Percentiles rank a stretch among this genome's conserved stretches.
phyloP scores from a whole-genome alignment of 1,140 invertebrate species.

The Drosophila sp. region DNA sequence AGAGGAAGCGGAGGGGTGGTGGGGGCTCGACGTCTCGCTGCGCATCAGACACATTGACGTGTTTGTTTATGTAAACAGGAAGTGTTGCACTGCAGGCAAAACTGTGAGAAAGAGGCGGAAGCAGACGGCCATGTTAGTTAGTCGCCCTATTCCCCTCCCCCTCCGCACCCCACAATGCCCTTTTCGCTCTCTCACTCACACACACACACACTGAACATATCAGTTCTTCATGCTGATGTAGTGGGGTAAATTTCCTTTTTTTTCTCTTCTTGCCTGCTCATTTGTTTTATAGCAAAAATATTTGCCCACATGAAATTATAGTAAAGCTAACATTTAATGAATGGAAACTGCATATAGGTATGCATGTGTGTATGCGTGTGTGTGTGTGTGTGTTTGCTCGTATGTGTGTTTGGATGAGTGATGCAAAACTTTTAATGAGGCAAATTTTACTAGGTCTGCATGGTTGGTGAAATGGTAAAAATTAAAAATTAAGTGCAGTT shows the following conservation, averaged over 20 bases:
- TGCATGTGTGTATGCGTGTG: not conserved
- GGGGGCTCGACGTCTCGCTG: conserved; percentile 12
- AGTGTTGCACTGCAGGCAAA: conserved; percentile 70
- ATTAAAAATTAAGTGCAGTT: not conserved
- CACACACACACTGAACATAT: conserved; percentile 23
- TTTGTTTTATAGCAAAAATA: conserved; percentile 63
- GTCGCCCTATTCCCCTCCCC: not conserved
- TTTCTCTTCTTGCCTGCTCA: conserved; percentile 24
- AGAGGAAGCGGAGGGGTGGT: not conserved
- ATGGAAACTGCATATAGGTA: conserved; percentile 35
- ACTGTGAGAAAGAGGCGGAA: conserved; percentile 52
- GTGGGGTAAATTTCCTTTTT: conserved; percentile 1
- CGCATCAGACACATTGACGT: conserved; percentile 69
- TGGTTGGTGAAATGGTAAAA: not conserved
- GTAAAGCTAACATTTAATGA: conserved; percentile 70
- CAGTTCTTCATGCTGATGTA: conserved; percentile 1
- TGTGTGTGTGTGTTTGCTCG: not conserved
- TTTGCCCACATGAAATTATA: conserved; percentile 70
- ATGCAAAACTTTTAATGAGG: conserved; percentile 18
- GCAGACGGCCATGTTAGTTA: conserved; percentile 39
- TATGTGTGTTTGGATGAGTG: not conserved
- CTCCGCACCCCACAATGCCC: not conserved
- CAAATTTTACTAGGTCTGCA: conserved; percentile 14
- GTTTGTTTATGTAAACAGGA: conserved; percentile 77
- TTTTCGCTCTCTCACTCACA: not conserved